Evolutionary conservation across 2,797 vertebrate species (phyloP), one percentile per base, ranked within the genome.

Genomic region (Anguilla obscura): DNA sequence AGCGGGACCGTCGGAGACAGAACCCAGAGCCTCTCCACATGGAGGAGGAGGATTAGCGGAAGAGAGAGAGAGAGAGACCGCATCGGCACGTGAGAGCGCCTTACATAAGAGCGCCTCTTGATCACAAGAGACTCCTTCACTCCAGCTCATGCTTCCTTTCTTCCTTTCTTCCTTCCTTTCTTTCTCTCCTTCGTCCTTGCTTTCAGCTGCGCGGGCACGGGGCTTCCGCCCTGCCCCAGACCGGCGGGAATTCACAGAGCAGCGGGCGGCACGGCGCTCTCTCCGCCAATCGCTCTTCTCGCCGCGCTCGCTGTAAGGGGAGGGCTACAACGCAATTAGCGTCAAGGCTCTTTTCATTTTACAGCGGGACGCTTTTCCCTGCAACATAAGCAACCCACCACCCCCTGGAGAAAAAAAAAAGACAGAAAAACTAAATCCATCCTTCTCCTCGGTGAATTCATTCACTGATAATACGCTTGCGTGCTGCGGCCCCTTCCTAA

Each of bases 41-140:
- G 71, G 30, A 76, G 18, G 74, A 40, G 16, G 71, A 74, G 69
- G 74, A 76, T 71, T 71, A 71, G n/a, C 63, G 27, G 71, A 71
- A 27, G 71, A 27, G 71, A 40, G 7, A n/a, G 7, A n/a, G 9
- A 14, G 18, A n/a, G 40, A 24, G 40, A 24, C 40, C 21, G 76
- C 27, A 1, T 9, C 40, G 7, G 45, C 79, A 60, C 24, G 50
- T 58, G 84, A 58, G n/a, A n/a, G n/a, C n/a, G 84, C 45, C 79
- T 82, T 85, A 24, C 36, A 60, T 85, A 85, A 85, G 24, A 1
- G 4, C 18, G 24, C 52, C 52, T 36, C 84, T 63, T 63, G 27
- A 56, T 85, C 52, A 63, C 54, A 33, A 36, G 27, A 14, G 8
- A 24, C 84, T 63, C 84, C 18, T 63, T 79, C 40, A 36, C 74